A percentile compares a stretch with the other conserved stretches of the same genome.
phyloP scores from a whole-genome alignment of 2,797 vertebrate genomes.

The Lerista edwardsae region DNA sequence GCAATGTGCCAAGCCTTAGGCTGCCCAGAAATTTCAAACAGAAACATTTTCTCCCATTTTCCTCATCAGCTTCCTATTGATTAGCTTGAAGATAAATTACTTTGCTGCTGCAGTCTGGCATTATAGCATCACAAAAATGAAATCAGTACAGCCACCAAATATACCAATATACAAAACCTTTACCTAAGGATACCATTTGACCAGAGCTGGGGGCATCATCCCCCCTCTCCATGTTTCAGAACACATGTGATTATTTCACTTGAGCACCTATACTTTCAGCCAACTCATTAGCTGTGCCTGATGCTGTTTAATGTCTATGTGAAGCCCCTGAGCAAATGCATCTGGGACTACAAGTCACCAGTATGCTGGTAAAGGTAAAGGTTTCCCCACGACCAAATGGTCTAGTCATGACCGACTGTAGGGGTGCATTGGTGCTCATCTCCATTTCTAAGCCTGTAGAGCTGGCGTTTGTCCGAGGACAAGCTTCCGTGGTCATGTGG shows the following conservation, averaged over 20 bases:
- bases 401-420: too few relatives aligned
- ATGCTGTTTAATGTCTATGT: too few relatives aligned
- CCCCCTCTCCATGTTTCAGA: neutral
- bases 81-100: conserved; percentile 40
- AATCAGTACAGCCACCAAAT: neutral
- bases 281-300: neutral
- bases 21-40: neutral
- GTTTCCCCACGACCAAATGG: too few relatives aligned
- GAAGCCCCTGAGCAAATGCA: too few relatives aligned
- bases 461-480: too few relatives aligned
- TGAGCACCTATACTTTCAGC: neutral
- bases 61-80: conserved; percentile 41
- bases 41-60: conserved; percentile 27
- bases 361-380: too few relatives aligned
- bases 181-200: neutral
- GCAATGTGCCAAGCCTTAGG: conserved; percentile 9
- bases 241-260: neutral
- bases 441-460: too few relatives aligned
- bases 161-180: conserved; percentile 7
- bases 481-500: too few relatives aligned
- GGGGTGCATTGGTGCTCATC: too few relatives aligned
- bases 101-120: conserved; percentile 6
- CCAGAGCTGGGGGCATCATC: neutral
- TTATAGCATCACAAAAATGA: conserved; percentile 18
- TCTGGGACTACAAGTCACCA: too few relatives aligned